These are phyloP conservation scores for Alouatta palliata DNA, from an alignment of 2,113 vertebrate genomes.

Conservation along the genomic window DNA sequence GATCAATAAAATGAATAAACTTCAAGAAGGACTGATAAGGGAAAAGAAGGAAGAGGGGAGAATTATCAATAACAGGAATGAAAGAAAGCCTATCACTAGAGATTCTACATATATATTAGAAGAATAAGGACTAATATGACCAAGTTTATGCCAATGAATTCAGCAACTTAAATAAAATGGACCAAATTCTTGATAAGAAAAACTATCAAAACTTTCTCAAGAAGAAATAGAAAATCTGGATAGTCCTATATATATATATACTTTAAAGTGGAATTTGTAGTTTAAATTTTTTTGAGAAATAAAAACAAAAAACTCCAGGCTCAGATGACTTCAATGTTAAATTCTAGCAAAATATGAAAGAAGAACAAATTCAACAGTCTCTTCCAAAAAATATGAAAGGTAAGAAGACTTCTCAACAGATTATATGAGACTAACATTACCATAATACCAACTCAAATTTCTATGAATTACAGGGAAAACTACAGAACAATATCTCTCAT, in stretches of 20 bases:
- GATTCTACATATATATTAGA: no score
- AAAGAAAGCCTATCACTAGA: neutral
- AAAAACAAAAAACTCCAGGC: neutral
- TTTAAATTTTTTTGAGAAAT: neutral
- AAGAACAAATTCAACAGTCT: neutral
- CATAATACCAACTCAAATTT: neutral
- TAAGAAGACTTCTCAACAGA: neutral
- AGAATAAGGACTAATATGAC: neutral
- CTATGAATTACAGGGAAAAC: neutral
- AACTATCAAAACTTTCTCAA: neutral
- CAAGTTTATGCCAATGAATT: no score
- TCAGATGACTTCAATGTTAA: neutral
- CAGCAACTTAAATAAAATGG: neutral
- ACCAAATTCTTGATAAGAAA: neutral
- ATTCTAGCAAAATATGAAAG: neutral
- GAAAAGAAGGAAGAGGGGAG: accelerated
- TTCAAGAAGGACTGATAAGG: neutral
- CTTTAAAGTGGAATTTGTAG: neutral
- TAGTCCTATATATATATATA: no score
- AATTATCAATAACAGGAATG: neutral
- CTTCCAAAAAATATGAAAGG: neutral
- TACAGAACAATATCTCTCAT: neutral
- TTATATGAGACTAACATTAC: neutral
- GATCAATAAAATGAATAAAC: neutral
- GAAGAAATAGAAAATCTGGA: neutral